Evolutionary conservation across 2,888 invertebrate genomes (phyloP).

Genomic region (Dermolepida albohirtum): DNA sequence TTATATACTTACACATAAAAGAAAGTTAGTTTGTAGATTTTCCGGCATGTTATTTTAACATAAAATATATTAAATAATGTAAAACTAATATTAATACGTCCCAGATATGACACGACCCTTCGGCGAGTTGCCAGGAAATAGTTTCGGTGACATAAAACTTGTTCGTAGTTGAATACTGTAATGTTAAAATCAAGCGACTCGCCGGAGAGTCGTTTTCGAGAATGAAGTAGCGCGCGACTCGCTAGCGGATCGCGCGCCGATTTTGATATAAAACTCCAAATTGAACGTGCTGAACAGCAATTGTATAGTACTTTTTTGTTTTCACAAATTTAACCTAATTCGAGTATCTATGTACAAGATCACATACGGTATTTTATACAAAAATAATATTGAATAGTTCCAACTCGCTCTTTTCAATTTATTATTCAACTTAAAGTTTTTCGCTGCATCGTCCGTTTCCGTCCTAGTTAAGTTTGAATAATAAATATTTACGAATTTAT

Average conservation of each 20-base stretch:
- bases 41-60: neutral
- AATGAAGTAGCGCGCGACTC: too few species aligned
- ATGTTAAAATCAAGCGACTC: too few species aligned
- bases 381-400: conserved; percentile 42
- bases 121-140: too few species aligned
- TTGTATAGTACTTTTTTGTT: conserved; percentile 13
- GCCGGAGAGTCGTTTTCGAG: too few species aligned
- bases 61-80: conserved; percentile 2
- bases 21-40: neutral
- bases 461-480: neutral
- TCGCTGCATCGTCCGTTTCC: neutral
- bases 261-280: neutral
- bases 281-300: neutral
- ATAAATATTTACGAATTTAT: conserved; percentile 6
- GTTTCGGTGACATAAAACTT: too few species aligned
- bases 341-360: conserved; percentile 43
- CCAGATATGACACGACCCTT: too few species aligned
- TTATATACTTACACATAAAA: conserved; percentile 8
- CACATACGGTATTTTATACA: conserved; percentile 43
- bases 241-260: too few species aligned
- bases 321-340: conserved; percentile 31
- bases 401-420: conserved; percentile 19
- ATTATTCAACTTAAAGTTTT: conserved; percentile 24
- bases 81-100: too few species aligned
- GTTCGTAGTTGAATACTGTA: too few species aligned